Conservation (phyloP, 2,888 invertebrate genomes). For the Melanophora roralis region DNA sequence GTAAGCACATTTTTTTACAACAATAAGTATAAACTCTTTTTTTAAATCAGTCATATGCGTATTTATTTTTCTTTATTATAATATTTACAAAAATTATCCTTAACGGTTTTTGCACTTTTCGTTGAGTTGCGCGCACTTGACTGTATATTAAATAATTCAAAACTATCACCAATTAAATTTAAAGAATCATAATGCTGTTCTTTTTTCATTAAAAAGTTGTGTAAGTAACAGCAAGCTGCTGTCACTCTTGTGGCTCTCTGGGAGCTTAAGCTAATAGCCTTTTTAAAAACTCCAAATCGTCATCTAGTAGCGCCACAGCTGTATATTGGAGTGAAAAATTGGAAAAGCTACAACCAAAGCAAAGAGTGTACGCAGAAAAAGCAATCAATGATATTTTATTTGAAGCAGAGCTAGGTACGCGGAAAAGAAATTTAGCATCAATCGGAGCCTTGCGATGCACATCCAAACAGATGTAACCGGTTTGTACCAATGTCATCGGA, state of each 20-base stretch:
- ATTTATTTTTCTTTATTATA: constrained; percentile 37
- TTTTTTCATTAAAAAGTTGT: constrained; percentile 48
- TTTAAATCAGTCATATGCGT: not conserved
- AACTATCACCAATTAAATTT: constrained; percentile 27
- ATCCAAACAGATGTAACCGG: not conserved
- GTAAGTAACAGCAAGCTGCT: constrained; percentile 42
- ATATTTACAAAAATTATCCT: constrained; percentile 37
- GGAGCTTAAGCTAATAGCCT: constrained; percentile 30
- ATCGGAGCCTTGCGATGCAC: constrained; percentile 3
- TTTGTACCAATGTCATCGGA: constrained; percentile 9
- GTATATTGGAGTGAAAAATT: no score
- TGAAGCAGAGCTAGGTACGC: not conserved
- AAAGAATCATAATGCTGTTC: constrained; percentile 4
- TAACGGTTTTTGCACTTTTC: constrained; percentile 26
- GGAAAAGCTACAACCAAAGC: no score
- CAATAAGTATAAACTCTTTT: constrained; percentile 20
- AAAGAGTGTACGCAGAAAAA: no score
- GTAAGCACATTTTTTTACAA: constrained; percentile 33
- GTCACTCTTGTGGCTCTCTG: constrained; percentile 41
- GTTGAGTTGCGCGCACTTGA: constrained; percentile 10
- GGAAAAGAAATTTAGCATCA: constrained; percentile 7
- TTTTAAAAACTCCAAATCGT: constrained; percentile 44
- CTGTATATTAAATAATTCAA: constrained; percentile 23
- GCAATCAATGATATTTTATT: no score
- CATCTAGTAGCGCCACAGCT: no score